Conservation (phyloP, 2,113 vertebrate genomes). For the Thalassoma bifasciatum region DNA sequence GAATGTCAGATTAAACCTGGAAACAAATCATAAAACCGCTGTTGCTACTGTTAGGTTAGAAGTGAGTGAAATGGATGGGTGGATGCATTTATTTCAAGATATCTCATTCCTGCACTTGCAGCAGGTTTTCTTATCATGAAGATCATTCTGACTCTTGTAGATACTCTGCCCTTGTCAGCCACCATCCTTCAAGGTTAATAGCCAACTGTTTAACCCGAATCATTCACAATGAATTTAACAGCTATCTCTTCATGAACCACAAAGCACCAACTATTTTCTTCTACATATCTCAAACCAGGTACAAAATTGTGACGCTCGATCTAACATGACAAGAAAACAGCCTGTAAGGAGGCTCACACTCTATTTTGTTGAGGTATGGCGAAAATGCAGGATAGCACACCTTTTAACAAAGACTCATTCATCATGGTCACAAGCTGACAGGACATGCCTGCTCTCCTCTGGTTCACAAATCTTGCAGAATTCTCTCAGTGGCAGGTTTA, state of each 20-base stretch:
- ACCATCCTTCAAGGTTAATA: too few species aligned
- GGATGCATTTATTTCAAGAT: too few species aligned
- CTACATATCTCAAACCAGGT: not conserved
- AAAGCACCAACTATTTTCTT: not conserved
- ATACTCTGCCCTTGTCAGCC: too few species aligned
- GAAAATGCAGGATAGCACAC: slow-evolving; percentile 11
- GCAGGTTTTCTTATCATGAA: too few species aligned
- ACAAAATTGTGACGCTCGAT: slow-evolving; percentile 5
- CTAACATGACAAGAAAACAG: not conserved
- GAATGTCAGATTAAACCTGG: too few species aligned
- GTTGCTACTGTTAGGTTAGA: too few species aligned
- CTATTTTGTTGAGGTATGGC: not conserved
- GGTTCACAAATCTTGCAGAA: slow-evolving; percentile 12
- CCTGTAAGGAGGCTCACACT: not conserved
- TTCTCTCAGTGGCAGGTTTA: slow-evolving; percentile 21
- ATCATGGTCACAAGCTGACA: slow-evolving; percentile 40
- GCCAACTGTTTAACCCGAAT: not conserved
- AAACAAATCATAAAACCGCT: too few species aligned
- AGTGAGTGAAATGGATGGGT: too few species aligned
- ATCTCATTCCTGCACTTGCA: too few species aligned
- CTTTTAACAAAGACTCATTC: slow-evolving; percentile 18
- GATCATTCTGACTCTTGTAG: too few species aligned
- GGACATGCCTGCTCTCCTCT: slow-evolving; percentile 6
- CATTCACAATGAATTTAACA: not conserved
- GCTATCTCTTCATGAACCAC: not conserved